Percentiles rank a stretch among this genome's conserved stretches.
Evolutionary conservation across 2,888 invertebrate species (phyloP).

Genomic region (Patella ulyssiponensis): DNA sequence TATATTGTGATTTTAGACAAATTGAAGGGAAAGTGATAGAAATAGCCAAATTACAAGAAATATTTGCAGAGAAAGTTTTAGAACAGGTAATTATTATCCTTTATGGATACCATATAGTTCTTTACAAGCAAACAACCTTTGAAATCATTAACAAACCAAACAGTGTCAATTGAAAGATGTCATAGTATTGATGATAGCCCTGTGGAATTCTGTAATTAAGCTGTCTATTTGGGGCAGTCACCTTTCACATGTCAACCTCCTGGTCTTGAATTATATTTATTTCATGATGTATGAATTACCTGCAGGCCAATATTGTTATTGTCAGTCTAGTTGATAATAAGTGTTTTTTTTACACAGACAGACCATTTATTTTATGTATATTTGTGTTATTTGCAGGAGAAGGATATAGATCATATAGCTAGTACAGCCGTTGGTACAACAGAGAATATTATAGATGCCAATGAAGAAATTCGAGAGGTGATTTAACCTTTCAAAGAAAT

Average conservation of each 20-base stretch:
- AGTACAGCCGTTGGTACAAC: constrained; percentile 91
- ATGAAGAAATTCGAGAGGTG: constrained; percentile 93
- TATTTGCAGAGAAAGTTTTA: constrained; percentile 94
- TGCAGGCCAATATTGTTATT: no score
- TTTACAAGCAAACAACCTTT: not conserved
- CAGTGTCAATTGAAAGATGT: no score
- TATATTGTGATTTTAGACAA: constrained; percentile 61
- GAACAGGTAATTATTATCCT: constrained; percentile 77
- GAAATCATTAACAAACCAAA: not conserved
- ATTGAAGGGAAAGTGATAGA: constrained; percentile 87
- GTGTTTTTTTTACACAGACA: no score
- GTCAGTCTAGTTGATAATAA: no score
- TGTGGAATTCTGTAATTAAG: no score
- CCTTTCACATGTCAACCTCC: no score
- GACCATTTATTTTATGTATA: no score
- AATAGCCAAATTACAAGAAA: constrained; percentile 94
- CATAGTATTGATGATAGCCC: no score
- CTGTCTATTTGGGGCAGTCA: no score
- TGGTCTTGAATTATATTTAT: no score
- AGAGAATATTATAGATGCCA: constrained; percentile 95
- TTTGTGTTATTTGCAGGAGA: constrained; percentile 76
- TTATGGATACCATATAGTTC: not conserved
- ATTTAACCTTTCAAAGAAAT: constrained; percentile 17
- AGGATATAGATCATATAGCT: constrained; percentile 91
- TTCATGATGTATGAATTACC: no score